These are phyloP conservation scores for Tauraco erythrolophus DNA, from an alignment of 2,113 vertebrate species.

Conservation along the genomic window DNA sequence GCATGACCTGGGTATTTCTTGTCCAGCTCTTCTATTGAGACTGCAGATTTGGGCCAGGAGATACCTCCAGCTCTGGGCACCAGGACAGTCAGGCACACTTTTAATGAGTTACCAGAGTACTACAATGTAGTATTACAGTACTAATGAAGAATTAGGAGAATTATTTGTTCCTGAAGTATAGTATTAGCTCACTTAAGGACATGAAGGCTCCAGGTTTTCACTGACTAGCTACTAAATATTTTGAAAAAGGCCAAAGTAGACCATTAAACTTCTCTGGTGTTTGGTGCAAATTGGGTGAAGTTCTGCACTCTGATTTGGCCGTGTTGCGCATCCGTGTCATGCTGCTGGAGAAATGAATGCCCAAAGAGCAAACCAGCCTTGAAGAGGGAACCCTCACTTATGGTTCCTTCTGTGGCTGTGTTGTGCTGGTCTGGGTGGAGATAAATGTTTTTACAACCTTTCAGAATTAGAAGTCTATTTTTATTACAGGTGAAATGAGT, in stretches of 20 bases:
- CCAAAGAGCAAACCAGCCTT: neutral
- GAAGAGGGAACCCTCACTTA: neutral
- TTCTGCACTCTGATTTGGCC: neutral
- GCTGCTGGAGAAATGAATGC: neutral
- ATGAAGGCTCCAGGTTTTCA: neutral
- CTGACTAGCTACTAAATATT: too few species aligned
- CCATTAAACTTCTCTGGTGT: neutral
- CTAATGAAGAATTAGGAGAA: neutral
- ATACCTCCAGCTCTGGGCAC: neutral
- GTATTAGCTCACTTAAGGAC: neutral
- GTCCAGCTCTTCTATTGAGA: neutral
- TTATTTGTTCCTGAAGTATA: neutral
- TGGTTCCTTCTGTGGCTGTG: neutral
- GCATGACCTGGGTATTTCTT: neutral
- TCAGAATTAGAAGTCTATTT: neutral
- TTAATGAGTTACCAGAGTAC: neutral
- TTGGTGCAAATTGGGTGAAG: neutral
- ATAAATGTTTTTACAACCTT: neutral
- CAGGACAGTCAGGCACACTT: neutral
- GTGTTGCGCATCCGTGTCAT: accelerated
- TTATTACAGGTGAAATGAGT: neutral
- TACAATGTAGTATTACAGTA: too few species aligned
- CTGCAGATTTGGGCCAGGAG: neutral
- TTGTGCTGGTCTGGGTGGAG: neutral
- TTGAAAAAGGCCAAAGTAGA: neutral